phyloP scores from a whole-genome alignment of 2,113 vertebrate genomes.

The Bambusicola thoracicus region DNA sequence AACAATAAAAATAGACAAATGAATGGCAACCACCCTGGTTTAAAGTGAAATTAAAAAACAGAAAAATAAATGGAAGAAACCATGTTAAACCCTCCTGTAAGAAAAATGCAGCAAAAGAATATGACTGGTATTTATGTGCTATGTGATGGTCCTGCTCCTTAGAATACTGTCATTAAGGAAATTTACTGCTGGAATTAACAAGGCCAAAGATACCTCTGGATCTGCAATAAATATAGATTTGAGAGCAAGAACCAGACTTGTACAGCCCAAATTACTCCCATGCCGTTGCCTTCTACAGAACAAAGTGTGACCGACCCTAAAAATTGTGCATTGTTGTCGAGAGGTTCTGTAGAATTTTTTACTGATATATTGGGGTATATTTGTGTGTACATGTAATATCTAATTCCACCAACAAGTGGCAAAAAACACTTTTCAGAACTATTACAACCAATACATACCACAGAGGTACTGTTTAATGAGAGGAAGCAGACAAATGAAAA shows the following conservation, averaged over 20 bases:
- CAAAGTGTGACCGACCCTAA: neutral
- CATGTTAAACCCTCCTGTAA: neutral
- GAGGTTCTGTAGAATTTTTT: neutral
- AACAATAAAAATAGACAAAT: neutral
- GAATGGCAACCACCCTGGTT: neutral
- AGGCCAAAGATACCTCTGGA: neutral
- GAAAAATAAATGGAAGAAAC: neutral
- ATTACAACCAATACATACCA: neutral
- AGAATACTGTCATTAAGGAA: neutral
- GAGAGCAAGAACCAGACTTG: neutral
- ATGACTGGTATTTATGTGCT: neutral
- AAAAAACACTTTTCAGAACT: neutral
- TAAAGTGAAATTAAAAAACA: neutral
- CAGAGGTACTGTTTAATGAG: neutral
- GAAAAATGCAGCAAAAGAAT: neutral
- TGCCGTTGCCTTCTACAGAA: neutral
- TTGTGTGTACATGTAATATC: too few species aligned
- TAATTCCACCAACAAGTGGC: neutral
- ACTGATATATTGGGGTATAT: too few species aligned
- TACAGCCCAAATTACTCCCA: neutral
- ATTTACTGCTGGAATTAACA: neutral
- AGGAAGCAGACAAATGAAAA: neutral
- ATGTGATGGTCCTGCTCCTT: accelerated
- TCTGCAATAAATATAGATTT: neutral
- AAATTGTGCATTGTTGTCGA: accelerated